Evolutionary conservation across 1,140 invertebrate species (phyloP).

Genomic region (Meloidogyne exigua): DNA sequence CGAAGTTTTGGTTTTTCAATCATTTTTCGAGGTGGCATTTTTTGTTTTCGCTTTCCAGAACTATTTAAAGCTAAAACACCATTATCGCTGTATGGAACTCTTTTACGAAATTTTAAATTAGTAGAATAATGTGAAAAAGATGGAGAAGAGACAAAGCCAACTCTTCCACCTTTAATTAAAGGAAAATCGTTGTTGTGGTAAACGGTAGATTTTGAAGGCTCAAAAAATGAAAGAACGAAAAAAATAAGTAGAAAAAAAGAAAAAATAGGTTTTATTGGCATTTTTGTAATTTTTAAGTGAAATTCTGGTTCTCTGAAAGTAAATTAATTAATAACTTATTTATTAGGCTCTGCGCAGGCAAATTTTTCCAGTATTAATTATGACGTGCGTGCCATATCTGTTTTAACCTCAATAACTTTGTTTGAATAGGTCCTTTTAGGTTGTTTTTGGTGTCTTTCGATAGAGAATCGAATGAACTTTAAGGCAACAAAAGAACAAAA

Average conservation of each 20-base stretch:
- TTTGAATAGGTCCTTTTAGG: too few species aligned
- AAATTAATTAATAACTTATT: too few species aligned
- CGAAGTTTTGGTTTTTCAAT: slow-evolving; percentile 32
- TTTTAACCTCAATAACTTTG: too few species aligned
- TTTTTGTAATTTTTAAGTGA: not conserved
- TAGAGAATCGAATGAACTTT: too few species aligned
- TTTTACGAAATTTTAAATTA: slow-evolving; percentile 28
- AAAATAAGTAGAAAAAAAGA: not conserved
- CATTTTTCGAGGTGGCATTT: slow-evolving; percentile 31
- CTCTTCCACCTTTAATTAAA: not conserved
- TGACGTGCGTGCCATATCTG: too few species aligned
- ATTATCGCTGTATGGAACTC: slow-evolving; percentile 26
- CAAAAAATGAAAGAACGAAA: not conserved
- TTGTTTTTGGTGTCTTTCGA: too few species aligned
- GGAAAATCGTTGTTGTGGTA: not conserved
- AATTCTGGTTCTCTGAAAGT: too few species aligned
- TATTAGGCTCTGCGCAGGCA: too few species aligned
- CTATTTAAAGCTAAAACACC: slow-evolving; percentile 19
- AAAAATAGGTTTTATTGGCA: not conserved
- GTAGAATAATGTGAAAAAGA: not conserved
- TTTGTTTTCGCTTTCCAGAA: slow-evolving; percentile 14
- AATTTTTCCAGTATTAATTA: too few species aligned
- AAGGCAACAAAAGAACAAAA: too few species aligned
- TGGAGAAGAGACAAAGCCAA: not conserved
- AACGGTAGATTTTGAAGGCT: slow-evolving; percentile 7